These are phyloP conservation scores for Tiliacea citrago DNA, from an alignment of 2,888 invertebrate genomes.

Conservation along the genomic window DNA sequence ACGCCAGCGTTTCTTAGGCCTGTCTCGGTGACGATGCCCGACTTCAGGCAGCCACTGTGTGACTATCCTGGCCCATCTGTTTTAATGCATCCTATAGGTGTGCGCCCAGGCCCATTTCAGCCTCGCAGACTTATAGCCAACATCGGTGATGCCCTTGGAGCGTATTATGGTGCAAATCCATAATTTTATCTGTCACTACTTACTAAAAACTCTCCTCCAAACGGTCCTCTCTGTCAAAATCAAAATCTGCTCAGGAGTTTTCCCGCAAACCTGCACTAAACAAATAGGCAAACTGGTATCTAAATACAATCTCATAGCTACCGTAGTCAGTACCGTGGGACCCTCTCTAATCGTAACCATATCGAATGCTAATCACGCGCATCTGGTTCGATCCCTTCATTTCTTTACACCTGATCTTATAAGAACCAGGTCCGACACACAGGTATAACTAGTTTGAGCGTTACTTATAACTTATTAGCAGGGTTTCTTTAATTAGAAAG, in stretches of 20 bases:
- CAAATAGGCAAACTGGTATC: neutral
- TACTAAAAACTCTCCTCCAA: neutral
- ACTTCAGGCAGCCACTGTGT: too few species aligned
- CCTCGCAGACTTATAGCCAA: too few species aligned
- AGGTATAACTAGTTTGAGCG: constrained; percentile 26
- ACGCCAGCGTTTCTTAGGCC: too few species aligned
- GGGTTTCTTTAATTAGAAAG: constrained; percentile 36
- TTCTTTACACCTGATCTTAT: constrained; percentile 17
- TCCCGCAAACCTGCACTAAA: neutral
- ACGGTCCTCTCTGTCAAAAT: neutral
- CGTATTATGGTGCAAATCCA: neutral
- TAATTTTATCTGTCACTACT: neutral
- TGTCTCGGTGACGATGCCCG: too few species aligned
- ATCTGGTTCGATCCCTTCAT: constrained; percentile 26
- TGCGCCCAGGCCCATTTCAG: too few species aligned
- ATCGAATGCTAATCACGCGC: constrained; percentile 41
- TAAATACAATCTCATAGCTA: neutral
- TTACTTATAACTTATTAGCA: constrained; percentile 39
- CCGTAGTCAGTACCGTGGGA: constrained; percentile 38
- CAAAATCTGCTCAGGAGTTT: neutral
- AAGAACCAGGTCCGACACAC: constrained; percentile 16
- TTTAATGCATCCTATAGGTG: too few species aligned
- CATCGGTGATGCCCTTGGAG: too few species aligned
- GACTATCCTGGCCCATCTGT: too few species aligned
- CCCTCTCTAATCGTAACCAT: constrained; percentile 28